Conservation (phyloP, 2,113 vertebrate species). For the Ailurus styani region DNA sequence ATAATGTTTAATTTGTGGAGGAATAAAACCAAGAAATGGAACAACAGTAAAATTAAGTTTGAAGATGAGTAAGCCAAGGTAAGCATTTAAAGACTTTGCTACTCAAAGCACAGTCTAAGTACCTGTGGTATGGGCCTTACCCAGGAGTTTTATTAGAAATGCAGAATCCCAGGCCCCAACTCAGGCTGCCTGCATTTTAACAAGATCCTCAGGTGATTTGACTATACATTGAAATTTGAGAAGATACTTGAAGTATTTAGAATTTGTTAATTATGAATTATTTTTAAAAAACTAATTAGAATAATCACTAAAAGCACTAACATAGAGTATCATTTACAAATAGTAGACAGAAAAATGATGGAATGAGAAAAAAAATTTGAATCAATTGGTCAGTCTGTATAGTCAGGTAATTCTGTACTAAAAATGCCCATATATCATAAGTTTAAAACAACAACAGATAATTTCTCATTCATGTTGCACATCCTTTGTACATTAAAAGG, state of each 20-base stretch:
- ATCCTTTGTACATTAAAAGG: neutral
- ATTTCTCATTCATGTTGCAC: neutral
- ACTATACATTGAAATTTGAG: neutral
- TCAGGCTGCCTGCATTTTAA: neutral
- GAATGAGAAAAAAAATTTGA: neutral
- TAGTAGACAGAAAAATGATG: neutral
- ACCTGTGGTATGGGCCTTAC: rapidly evolving
- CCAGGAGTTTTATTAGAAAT: neutral
- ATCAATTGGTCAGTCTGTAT: neutral
- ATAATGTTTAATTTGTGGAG: neutral
- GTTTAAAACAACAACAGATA: neutral
- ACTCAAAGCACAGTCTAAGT: neutral
- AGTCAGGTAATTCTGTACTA: neutral
- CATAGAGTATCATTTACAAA: neutral
- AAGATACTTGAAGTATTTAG: neutral
- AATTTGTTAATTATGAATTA: neutral
- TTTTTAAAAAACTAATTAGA: neutral
- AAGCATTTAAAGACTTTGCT: neutral
- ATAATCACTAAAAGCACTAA: neutral
- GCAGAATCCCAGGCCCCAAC: neutral
- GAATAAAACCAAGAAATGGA: neutral
- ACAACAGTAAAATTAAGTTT: neutral
- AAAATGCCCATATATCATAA: neutral
- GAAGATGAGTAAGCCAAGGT: neutral
- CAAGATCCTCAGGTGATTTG: neutral